phyloP scores from a whole-genome alignment of 2,797 vertebrate genomes.

The Danio choprae region DNA sequence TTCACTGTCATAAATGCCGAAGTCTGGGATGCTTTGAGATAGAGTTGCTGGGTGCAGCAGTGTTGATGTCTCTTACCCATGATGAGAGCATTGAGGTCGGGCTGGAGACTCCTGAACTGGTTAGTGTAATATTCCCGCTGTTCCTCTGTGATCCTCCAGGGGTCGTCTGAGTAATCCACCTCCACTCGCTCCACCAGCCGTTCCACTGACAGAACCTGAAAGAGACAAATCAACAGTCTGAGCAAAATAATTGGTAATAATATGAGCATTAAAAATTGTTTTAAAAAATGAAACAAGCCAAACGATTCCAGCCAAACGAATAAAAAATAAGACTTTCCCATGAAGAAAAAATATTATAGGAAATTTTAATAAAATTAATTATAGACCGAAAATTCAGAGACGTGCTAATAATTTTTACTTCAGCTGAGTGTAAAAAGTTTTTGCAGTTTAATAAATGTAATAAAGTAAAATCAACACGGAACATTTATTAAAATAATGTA shows the following conservation, averaged over 20 bases:
- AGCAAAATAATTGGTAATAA: neutral
- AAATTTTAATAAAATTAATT: too few relatives aligned
- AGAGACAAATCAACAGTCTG: neutral
- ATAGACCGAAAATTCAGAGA: too few relatives aligned
- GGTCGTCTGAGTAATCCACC: constrained; percentile 83
- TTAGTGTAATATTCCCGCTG: constrained; percentile 94
- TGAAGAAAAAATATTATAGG: too few relatives aligned
- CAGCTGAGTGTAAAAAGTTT: too few relatives aligned
- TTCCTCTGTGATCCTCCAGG: constrained; percentile 97
- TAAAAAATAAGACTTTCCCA: too few relatives aligned
- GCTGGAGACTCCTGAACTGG: constrained; percentile 92
- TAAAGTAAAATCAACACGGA: too few relatives aligned
- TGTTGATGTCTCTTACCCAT: constrained; percentile 77
- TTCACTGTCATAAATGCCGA: neutral
- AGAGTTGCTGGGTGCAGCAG: neutral
- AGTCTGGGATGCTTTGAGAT: neutral
- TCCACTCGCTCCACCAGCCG: constrained; percentile 78
- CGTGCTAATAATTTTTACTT: too few relatives aligned
- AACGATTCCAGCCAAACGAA: too few relatives aligned
- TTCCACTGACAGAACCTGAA: constrained; percentile 82
- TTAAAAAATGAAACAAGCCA: too few relatives aligned
- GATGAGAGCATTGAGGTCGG: constrained; percentile 88
- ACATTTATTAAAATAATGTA: too few relatives aligned
- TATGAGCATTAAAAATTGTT: too few relatives aligned
- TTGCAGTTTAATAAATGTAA: too few relatives aligned